Evolutionary conservation across 2,113 vertebrate species (phyloP).

Genomic region (Engraulis encrasicolus): DNA sequence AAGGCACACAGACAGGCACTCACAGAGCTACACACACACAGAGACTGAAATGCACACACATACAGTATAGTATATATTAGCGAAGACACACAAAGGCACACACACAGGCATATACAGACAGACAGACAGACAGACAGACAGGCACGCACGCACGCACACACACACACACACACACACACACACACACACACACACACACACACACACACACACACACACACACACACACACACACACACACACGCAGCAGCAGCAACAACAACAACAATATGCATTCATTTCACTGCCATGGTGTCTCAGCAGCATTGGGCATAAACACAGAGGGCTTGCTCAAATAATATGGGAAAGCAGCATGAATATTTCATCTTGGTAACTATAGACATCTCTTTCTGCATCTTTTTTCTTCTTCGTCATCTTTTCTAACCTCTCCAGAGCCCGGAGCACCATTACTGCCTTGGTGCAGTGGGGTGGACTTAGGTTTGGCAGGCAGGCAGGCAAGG

Average conservation of each 20-base stretch:
- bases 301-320: constrained; percentile 55
- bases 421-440: constrained; percentile 60
- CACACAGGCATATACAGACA: neutral
- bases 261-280: neutral
- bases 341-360: constrained; percentile 62
- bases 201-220: neutral
- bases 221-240: constrained; percentile 10
- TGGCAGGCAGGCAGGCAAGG: too few relatives aligned
- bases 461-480: neutral
- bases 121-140: neutral
- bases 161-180: constrained; percentile 54
- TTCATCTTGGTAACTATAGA: constrained; percentile 61
- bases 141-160: neutral
- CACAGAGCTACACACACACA: neutral
- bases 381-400: constrained; percentile 56
- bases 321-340: constrained; percentile 61
- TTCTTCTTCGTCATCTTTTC: constrained; percentile 28
- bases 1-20: neutral
- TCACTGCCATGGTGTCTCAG: constrained; percentile 63
- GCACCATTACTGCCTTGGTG: constrained; percentile 46
- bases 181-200: constrained; percentile 33
- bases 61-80: too few relatives aligned
- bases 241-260: too few relatives aligned
- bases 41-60: neutral
- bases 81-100: too few relatives aligned